phyloP scores from a whole-genome alignment of 2,888 invertebrate genomes.

The Odontocolon sp. region DNA sequence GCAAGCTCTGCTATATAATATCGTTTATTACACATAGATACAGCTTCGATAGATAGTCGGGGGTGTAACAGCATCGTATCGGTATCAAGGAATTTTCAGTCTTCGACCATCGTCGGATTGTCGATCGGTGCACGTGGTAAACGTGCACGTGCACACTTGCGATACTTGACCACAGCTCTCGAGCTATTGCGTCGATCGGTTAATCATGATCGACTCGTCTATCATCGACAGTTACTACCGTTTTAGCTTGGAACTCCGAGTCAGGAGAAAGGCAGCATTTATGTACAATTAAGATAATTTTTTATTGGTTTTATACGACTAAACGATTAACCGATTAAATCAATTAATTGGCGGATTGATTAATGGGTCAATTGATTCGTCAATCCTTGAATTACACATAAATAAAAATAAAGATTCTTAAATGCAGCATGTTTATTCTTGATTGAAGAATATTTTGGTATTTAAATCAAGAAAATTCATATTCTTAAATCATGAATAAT shows the following conservation, averaged over 20 bases:
- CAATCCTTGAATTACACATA: too few relatives aligned
- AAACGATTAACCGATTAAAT: too few relatives aligned
- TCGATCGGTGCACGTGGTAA: neutral
- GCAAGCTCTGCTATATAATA: constrained; percentile 2
- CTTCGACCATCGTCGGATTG: neutral
- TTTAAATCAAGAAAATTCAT: too few relatives aligned
- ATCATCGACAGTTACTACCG: neutral
- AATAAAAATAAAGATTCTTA: too few relatives aligned
- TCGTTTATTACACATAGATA: neutral
- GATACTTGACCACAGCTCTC: neutral
- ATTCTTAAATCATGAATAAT: too few relatives aligned
- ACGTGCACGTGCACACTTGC: neutral
- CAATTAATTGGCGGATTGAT: too few relatives aligned
- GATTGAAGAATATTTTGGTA: too few relatives aligned
- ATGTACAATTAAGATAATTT: too few relatives aligned
- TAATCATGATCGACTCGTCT: constrained; percentile 19
- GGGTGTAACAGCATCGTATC: neutral
- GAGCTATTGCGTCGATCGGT: constrained; percentile 7
- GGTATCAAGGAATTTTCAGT: neutral
- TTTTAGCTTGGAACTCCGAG: neutral
- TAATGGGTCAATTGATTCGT: too few relatives aligned
- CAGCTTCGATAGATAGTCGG: too few relatives aligned
- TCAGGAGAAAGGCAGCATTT: neutral
- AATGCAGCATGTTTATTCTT: too few relatives aligned
- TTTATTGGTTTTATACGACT: too few relatives aligned